Conservation (phyloP, 2,888 invertebrate genomes). For the Drosophila recens region DNA sequence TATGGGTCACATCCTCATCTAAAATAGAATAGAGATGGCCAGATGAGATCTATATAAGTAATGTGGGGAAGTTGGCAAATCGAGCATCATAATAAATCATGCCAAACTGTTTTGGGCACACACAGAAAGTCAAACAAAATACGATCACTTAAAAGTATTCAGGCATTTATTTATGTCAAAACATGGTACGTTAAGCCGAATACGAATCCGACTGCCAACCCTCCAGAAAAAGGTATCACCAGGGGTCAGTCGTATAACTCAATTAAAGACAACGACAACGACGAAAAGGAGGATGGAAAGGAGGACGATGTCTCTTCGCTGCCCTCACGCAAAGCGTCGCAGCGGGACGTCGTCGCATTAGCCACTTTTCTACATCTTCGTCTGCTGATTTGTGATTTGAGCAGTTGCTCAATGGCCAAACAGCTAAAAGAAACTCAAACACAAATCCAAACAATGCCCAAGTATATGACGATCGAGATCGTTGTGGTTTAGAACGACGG, state of each 20-base stretch:
- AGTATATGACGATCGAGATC: conserved; percentile 64
- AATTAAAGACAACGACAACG: conserved; percentile 29
- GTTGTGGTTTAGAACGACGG: conserved; percentile 62
- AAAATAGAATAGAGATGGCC: conserved; percentile 22
- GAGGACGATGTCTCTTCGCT: conserved; percentile 70
- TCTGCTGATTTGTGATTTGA: conserved; percentile 33
- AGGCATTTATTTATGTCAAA: conserved; percentile 85
- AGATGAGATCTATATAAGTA: conserved; percentile 30
- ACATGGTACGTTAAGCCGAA: conserved; percentile 72
- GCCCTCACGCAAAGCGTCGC: conserved; percentile 76
- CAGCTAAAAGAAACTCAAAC: conserved; percentile 14
- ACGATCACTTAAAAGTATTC: conserved; percentile 83
- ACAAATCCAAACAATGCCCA: conserved; percentile 49
- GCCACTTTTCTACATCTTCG: conserved; percentile 61
- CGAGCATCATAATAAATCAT: conserved; percentile 77
- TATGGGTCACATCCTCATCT: conserved; percentile 55
- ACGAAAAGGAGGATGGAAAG: conserved; percentile 1
- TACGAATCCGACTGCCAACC: conserved; percentile 54
- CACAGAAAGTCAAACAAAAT: conserved; percentile 75
- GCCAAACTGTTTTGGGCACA: conserved; percentile 70
- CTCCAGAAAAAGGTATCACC: conserved; percentile 40
- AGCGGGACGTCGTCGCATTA: conserved; percentile 80
- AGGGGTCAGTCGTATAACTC: conserved; percentile 58
- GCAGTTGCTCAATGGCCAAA: conserved; percentile 57
- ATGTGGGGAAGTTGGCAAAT: conserved; percentile 60